These are phyloP conservation scores for Homalodisca vitripennis DNA, from an alignment of 1,140 invertebrate species.

Conservation along the genomic window DNA sequence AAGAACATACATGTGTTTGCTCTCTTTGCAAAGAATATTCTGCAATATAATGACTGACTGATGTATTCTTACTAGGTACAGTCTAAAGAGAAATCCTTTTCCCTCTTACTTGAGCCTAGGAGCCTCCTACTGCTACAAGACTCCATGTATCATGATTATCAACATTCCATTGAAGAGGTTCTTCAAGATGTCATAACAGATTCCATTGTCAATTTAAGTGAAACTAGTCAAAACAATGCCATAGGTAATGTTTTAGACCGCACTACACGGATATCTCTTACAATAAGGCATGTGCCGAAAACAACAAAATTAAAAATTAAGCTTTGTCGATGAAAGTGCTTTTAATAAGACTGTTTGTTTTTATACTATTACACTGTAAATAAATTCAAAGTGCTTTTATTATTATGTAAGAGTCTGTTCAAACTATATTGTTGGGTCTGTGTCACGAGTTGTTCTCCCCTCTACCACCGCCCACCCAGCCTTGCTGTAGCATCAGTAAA, in stretches of 20 bases:
- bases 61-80: too few relatives aligned
- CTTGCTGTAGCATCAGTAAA: too few relatives aligned
- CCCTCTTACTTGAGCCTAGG: constrained; percentile 78
- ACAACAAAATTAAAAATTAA: constrained; percentile 75
- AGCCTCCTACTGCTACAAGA: constrained; percentile 86
- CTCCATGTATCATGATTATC: constrained; percentile 77
- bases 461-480: too few relatives aligned
- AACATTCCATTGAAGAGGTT: constrained; percentile 87
- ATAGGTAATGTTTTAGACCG: constrained; percentile 60
- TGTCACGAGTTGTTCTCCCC: too few relatives aligned
- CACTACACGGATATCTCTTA: constrained; percentile 81
- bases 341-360: too few relatives aligned
- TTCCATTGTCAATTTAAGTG: constrained; percentile 64
- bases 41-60: too few relatives aligned
- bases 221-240: constrained; percentile 56
- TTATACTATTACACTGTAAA: too few relatives aligned
- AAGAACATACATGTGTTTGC: too few relatives aligned
- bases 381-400: too few relatives aligned
- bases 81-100: constrained; percentile 48
- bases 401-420: too few relatives aligned
- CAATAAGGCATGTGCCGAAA: constrained; percentile 92
- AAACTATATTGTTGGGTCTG: too few relatives aligned
- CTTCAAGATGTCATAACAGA: constrained; percentile 66
- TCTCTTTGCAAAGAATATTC: too few relatives aligned
- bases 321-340: constrained; percentile 49